These are phyloP conservation scores for Morpho deidamia DNA, from an alignment of 2,888 invertebrate genomes.

Conservation along the genomic window DNA sequence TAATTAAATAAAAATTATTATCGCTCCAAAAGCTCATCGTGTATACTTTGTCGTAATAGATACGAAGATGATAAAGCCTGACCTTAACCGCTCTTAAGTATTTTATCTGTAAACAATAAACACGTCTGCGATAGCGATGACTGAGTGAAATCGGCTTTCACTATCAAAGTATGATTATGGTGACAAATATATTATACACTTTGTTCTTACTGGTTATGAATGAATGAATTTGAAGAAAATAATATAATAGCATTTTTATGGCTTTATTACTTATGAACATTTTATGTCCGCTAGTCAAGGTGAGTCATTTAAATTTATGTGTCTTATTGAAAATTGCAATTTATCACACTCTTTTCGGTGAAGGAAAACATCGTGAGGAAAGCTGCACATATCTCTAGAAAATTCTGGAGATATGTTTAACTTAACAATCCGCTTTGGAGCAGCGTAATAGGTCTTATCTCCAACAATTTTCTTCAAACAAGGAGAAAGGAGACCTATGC, in stretches of 20 bases:
- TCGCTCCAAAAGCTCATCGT: conserved; percentile 17
- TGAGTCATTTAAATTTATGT: neutral
- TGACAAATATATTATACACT: conserved; percentile 12
- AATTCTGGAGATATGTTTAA: too few relatives aligned
- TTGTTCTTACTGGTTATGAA: conserved; percentile 2
- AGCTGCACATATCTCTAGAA: too few relatives aligned
- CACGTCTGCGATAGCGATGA: conserved; percentile 32
- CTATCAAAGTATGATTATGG: conserved; percentile 28
- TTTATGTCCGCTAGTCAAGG: too few relatives aligned
- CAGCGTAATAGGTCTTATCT: too few relatives aligned
- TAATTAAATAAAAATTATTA: conserved; percentile 1
- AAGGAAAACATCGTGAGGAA: too few relatives aligned
- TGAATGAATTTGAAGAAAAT: neutral
- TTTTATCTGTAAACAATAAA: conserved; percentile 48
- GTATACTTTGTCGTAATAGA: conserved; percentile 21
- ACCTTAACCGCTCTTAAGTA: conserved; percentile 49
- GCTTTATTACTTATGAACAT: too few relatives aligned
- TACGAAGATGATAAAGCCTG: conserved; percentile 42
- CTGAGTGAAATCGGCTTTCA: conserved; percentile 32
- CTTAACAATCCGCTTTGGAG: too few relatives aligned
- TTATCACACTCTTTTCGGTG: too few relatives aligned
- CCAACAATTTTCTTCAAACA: too few relatives aligned
- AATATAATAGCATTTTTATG: neutral
- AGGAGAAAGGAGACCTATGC: too few relatives aligned
- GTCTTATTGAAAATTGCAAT: too few relatives aligned